phyloP scores from a whole-genome alignment of 2,888 invertebrate species.

The Platypus cylindrus region DNA sequence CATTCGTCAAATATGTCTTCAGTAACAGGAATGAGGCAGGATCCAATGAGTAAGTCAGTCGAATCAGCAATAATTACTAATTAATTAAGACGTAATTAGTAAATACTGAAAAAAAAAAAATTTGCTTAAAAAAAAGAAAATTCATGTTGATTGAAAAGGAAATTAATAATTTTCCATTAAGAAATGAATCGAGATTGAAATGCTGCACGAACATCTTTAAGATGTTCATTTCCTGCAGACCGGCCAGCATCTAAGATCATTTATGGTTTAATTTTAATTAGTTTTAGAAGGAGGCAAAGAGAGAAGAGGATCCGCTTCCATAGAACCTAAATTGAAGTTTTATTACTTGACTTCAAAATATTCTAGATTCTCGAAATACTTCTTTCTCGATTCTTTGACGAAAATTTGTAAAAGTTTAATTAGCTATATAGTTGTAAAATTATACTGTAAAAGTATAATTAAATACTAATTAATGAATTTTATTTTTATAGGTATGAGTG shows the following conservation, averaged over 20 bases:
- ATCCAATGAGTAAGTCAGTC: constrained; percentile 60
- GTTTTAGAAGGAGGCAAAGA: too few relatives aligned
- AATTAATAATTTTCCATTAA: constrained; percentile 10
- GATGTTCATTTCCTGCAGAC: constrained; percentile 13
- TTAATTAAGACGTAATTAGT: too few relatives aligned
- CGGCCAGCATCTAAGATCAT: constrained; percentile 3
- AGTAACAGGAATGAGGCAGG: constrained; percentile 75
- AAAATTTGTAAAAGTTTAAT: too few relatives aligned
- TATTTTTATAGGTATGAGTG: constrained; percentile 63
- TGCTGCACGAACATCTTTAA: constrained; percentile 11
- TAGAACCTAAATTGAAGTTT: too few relatives aligned
- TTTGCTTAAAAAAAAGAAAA: not conserved
- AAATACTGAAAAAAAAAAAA: not conserved
- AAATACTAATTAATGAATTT: not conserved
- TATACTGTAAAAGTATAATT: too few relatives aligned
- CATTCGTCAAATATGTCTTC: constrained; percentile 88
- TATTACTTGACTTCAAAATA: too few relatives aligned
- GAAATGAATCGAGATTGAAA: constrained; percentile 7
- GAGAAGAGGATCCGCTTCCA: too few relatives aligned
- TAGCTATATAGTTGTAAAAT: too few relatives aligned
- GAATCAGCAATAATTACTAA: constrained; percentile 2
- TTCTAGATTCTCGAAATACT: too few relatives aligned
- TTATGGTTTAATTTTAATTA: too few relatives aligned
- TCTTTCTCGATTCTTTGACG: too few relatives aligned
- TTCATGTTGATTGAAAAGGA: constrained; percentile 1